Base-by-base conservation (phyloP, 2,888 invertebrate genomes). In the Frankliniella intonsa region DNA sequence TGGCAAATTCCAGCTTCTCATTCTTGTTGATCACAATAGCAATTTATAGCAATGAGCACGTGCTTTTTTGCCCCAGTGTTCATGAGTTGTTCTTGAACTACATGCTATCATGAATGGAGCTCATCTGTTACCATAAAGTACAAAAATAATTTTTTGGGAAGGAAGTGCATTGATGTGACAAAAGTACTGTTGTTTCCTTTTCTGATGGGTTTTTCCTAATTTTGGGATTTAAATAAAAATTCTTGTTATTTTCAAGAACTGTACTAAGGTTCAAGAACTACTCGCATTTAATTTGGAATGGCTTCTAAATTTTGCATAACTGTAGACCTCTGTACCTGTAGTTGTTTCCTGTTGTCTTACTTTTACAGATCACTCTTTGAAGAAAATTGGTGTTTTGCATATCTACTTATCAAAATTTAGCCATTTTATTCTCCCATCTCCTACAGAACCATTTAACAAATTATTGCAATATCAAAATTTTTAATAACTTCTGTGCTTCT, bases 1-100 rank as follows among this genome's bases (percentile, higher is more conserved):
- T 76, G 69, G 69, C 69, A 25, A 25, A 22, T 76, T 76, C 69
- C 69, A 76, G 25, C 69, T 76, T 76, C 69, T 76, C 69, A 76
- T 76, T 76, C 69, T 76, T 76, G 69, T 76, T 76, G 69, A 22
- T 76, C 25, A 25, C 69, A 76, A 25, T 76, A 22, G 69, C 25
- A 9, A 25, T 25, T 12, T 25, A 25, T 76, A 76, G 69, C 12
- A 25, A 25, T 9, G 12, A 76, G 69, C 69, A 76, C 69, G 12
- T 76, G 69, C 69, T 76, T 76, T 76, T 7, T 76, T 25, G n/a
- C 12, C 69, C 69, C 17, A 62, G 62, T n/a, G 7, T 76, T 76
- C 25, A 22, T 76, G 69, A 76, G 25, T 25, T 25, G 69, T 25
- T 76, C 69, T 22, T 76, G 69, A 76, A 76, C 69, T 22, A 11